Percentiles rank a stretch among this genome's conserved stretches.
These are phyloP conservation scores for Papilio machaon DNA, from an alignment of 1,140 invertebrate species.

Conservation along the genomic window DNA sequence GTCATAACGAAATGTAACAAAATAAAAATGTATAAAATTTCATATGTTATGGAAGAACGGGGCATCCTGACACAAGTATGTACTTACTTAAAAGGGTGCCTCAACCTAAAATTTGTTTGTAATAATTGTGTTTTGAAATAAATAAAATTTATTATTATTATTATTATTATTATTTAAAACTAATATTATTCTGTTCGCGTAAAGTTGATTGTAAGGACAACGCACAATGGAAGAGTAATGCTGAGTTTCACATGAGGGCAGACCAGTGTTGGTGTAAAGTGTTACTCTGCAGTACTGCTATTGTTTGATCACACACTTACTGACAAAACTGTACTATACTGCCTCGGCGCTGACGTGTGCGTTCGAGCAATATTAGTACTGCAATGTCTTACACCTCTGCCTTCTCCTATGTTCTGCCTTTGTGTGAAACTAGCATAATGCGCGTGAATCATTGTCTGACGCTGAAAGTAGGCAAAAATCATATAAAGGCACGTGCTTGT, in stretches of 20 bases:
- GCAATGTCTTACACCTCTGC: not conserved
- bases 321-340: not conserved
- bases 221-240: not conserved
- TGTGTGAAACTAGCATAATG: conserved; percentile 7
- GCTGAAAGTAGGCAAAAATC: conserved; percentile 10
- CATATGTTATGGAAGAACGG: too few species aligned
- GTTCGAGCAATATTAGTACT: not conserved
- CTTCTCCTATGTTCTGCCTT: not conserved
- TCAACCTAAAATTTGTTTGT: too few species aligned
- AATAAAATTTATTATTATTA: too few species aligned
- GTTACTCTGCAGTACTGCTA: too few species aligned
- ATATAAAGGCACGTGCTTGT: not conserved
- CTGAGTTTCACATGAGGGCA: not conserved
- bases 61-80: too few species aligned
- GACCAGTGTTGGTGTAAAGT: not conserved
- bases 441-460: conserved; percentile 6
- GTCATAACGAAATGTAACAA: too few species aligned
- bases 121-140: too few species aligned
- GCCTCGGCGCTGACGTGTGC: not conserved
- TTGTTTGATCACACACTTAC: too few species aligned
- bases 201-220: conserved; percentile 1
- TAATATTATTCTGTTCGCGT: conserved; percentile 15
- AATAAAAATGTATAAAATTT: too few species aligned
- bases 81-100: too few species aligned
- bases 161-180: too few species aligned